A percentile compares a stretch with the other conserved stretches of the same genome.
phyloP scores from a whole-genome alignment of 2,113 vertebrate species.

The Podilymbus podiceps region DNA sequence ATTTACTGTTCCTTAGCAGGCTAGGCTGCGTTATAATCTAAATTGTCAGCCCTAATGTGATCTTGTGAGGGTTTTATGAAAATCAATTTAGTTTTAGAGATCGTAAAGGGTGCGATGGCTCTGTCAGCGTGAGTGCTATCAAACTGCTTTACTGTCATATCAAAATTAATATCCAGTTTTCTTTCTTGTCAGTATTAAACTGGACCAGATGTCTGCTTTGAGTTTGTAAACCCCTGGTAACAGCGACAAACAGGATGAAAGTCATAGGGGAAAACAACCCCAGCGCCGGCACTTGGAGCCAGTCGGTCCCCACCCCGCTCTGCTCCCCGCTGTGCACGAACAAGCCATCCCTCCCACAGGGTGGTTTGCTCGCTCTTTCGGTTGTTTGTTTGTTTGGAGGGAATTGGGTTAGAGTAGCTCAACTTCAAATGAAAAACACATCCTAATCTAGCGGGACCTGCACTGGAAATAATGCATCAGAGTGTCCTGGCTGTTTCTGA shows the following conservation, averaged over 20 bases:
- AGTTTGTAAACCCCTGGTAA: slow-evolving; percentile 30
- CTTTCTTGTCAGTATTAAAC: slow-evolving; percentile 28
- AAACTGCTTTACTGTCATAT: slow-evolving; percentile 31
- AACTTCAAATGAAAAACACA: slow-evolving; percentile 38
- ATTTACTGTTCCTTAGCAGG: slow-evolving; percentile 31
- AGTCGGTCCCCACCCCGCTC: not conserved
- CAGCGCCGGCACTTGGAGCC: not conserved
- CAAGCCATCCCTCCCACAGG: not conserved
- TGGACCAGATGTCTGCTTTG: slow-evolving; percentile 39
- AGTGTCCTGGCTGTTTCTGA: not conserved
- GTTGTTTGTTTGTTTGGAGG: slow-evolving; percentile 35
- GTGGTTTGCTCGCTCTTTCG: not conserved
- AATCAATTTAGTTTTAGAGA: slow-evolving; percentile 39
- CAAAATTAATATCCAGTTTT: slow-evolving; percentile 46
- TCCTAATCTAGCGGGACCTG: not conserved
- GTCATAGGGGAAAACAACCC: not conserved
- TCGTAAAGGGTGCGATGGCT: not conserved
- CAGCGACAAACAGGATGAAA: slow-evolving; percentile 41
- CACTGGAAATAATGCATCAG: slow-evolving; percentile 41
- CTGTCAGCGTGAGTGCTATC: not conserved
- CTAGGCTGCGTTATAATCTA: slow-evolving; percentile 1
- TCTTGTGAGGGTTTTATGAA: slow-evolving; percentile 7
- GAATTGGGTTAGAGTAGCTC: not conserved
- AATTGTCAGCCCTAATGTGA: slow-evolving; percentile 32
- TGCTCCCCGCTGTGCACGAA: not conserved